phyloP scores from a whole-genome alignment of 92 coral and sea anemone species.

The Blastomussa wellsi region DNA sequence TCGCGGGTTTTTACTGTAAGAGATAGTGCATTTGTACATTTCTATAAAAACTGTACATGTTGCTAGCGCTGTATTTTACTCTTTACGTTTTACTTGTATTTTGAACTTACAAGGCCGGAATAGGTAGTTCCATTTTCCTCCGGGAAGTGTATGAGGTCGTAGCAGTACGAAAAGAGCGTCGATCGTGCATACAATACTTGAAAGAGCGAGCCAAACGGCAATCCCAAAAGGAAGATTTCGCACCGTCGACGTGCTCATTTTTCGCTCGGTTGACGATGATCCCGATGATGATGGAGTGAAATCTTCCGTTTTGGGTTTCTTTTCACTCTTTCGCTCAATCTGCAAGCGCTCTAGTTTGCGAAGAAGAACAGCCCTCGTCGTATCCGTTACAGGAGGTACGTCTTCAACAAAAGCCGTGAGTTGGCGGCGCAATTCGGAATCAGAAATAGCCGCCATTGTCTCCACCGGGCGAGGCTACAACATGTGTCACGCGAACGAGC shows the following conservation, averaged over 20 bases:
- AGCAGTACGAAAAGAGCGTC: conserved; percentile 63
- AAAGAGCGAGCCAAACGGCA: conserved; percentile 48
- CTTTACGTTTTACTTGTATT: too few species aligned
- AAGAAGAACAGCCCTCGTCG: conserved; percentile 70
- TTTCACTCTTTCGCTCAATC: conserved; percentile 24
- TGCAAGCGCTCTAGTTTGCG: conserved; percentile 75
- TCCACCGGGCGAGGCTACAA: conserved; percentile 64
- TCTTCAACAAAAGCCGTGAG: conserved; percentile 78
- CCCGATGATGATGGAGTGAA: background rate
- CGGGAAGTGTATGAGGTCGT: conserved; percentile 70
- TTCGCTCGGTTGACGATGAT: too few species aligned
- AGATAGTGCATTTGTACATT: too few species aligned
- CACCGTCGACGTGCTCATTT: background rate
- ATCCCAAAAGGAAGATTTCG: conserved; percentile 60
- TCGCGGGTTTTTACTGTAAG: too few species aligned
- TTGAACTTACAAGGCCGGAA: conserved; percentile 54
- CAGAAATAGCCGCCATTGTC: conserved; percentile 98
- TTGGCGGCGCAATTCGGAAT: conserved; percentile 79
- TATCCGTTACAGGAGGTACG: conserved; percentile 82
- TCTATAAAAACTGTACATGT: too few species aligned
- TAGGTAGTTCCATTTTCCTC: conserved; percentile 66
- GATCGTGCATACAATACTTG: conserved; percentile 38
- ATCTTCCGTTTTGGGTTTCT: background rate
- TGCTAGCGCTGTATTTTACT: too few species aligned
- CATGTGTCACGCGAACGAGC: too few species aligned